These are phyloP conservation scores for Sorex araneus DNA, from an alignment of 2,113 vertebrate species.

Conservation along the genomic window DNA sequence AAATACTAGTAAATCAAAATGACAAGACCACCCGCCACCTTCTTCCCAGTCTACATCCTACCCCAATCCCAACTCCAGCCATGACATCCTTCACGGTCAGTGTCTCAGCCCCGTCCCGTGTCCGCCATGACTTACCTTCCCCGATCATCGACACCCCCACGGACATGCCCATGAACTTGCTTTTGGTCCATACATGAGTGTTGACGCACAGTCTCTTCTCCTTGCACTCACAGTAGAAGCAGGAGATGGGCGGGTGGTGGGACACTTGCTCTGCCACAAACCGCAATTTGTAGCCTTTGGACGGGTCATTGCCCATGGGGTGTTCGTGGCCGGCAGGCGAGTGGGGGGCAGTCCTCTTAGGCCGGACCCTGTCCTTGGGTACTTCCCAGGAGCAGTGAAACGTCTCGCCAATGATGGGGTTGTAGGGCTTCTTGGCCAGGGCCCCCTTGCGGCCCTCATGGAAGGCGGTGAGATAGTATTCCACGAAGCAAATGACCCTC, in stretches of 20 bases:
- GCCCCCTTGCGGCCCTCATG: conserved; percentile 97
- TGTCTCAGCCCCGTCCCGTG: background rate
- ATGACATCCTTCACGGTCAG: background rate
- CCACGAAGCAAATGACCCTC: conserved; percentile 95
- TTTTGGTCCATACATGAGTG: conserved; percentile 97
- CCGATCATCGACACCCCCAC: conserved; percentile 98
- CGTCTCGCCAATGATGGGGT: conserved; percentile 96
- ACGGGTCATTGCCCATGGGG: conserved; percentile 79
- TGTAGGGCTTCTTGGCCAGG: conserved; percentile 98
- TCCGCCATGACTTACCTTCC: conserved; percentile 92
- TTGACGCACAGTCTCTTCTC: conserved; percentile 95
- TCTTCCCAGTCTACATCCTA: background rate
- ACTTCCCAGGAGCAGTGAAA: conserved; percentile 98
- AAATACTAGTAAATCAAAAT: no score
- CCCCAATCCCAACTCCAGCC: background rate
- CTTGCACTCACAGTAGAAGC: conserved; percentile 98
- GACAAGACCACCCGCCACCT: background rate
- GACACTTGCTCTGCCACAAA: conserved; percentile 98
- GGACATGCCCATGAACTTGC: conserved; percentile 99
- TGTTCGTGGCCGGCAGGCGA: background rate
- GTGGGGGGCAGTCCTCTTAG: conserved; percentile 66
- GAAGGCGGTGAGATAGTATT: conserved; percentile 98
- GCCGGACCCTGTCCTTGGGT: conserved; percentile 92
- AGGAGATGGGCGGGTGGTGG: conserved; percentile 96
- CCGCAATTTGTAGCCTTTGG: conserved; percentile 91